Conservation (phyloP, 2,113 vertebrate species). For the Grammomys surdaster region DNA sequence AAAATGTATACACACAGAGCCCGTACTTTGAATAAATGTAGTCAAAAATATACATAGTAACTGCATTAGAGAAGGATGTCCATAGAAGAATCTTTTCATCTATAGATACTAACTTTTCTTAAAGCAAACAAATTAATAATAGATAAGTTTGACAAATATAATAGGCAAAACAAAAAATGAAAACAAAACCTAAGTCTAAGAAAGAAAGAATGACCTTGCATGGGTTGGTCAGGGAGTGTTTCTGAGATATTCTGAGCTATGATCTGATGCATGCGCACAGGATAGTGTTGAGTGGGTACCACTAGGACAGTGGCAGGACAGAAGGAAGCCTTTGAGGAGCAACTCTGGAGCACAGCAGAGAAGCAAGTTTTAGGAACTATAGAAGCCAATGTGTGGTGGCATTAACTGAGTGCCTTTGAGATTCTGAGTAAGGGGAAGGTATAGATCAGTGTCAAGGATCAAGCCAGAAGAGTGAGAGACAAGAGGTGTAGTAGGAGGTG, state of each 20-base stretch:
- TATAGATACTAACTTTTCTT: not conserved
- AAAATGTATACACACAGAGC: not conserved
- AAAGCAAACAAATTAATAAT: not conserved
- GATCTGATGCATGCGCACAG: not conserved
- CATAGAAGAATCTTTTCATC: not conserved
- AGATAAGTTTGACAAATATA: not conserved
- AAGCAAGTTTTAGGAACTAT: not conserved
- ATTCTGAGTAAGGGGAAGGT: not conserved
- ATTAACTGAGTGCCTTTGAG: not conserved
- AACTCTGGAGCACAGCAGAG: not conserved
- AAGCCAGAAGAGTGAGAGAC: not conserved
- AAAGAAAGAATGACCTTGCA: not conserved
- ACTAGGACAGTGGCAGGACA: not conserved
- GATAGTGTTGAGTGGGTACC: too few species aligned
- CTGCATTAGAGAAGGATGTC: not conserved
- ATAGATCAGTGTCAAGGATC: not conserved
- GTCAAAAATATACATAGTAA: not conserved
- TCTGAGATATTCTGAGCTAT: not conserved
- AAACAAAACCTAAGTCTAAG: not conserved
- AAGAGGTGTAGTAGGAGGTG: not conserved
- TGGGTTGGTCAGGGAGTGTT: not conserved
- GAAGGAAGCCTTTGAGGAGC: not conserved
- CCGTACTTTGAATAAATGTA: not conserved
- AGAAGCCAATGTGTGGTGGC: not conserved
- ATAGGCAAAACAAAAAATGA: not conserved